Conservation (phyloP, 2,797 vertebrate species). For the Denticeps clupeoides region DNA sequence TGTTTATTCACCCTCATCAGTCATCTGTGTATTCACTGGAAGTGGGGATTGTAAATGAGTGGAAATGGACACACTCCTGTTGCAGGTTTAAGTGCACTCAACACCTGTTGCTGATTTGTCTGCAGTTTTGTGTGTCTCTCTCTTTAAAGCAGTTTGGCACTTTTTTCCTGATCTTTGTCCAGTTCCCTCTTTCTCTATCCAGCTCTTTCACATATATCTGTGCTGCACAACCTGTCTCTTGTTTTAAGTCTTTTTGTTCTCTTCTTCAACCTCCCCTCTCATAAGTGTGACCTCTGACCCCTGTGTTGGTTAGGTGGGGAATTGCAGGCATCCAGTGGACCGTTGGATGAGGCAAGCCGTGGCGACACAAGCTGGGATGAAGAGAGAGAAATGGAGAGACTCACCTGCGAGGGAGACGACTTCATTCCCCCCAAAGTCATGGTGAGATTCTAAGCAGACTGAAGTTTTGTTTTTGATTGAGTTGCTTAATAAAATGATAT, state of each 20-base stretch:
- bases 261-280: not conserved
- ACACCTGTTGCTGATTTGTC: constrained; percentile 27
- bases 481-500: too few species aligned
- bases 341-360: constrained; percentile 69
- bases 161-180: not conserved
- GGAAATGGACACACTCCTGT: too few species aligned
- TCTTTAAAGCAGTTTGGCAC: constrained; percentile 11
- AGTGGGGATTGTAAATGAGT: too few species aligned
- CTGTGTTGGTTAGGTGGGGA: constrained; percentile 95
- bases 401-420: constrained; percentile 80
- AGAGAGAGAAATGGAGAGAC: constrained; percentile 82
- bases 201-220: constrained; percentile 1
- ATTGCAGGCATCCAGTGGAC: constrained; percentile 73
- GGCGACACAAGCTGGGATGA: constrained; percentile 88
- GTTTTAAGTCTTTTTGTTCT: too few species aligned
- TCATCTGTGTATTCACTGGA: not conserved
- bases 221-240: too few species aligned
- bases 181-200: not conserved
- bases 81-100: too few species aligned
- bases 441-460: too few species aligned
- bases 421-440: constrained; percentile 96
- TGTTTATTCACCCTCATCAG: constrained; percentile 30
- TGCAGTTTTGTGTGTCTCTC: constrained; percentile 23
- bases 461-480: too few species aligned
- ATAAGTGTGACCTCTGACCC: constrained; percentile 4